Evolutionary conservation across 1,140 invertebrate species (phyloP).

Genomic region (Drosophila varians): DNA sequence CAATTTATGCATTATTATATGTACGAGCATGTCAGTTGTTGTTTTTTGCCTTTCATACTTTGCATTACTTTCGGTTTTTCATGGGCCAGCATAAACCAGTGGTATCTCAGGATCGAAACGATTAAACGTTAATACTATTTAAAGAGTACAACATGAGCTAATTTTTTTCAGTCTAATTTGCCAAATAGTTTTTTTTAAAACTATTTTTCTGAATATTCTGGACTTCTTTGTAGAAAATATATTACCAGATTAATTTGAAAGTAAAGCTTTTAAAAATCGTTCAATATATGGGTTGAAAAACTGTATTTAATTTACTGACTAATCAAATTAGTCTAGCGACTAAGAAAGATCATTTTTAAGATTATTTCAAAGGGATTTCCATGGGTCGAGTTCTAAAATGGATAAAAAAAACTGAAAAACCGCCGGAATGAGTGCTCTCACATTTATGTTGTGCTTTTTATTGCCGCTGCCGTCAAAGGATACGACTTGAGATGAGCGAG

Average conservation of each 20-base stretch:
- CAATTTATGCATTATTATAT: constrained; percentile 61
- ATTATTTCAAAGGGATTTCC: not conserved
- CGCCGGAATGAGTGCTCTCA: constrained; percentile 19
- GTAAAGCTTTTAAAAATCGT: too few species aligned
- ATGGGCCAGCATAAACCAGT: not conserved
- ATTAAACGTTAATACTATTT: not conserved
- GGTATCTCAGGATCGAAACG: not conserved
- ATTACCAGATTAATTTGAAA: too few species aligned
- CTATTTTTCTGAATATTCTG: too few species aligned
- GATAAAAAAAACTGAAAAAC: not conserved
- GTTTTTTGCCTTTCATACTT: constrained; percentile 24
- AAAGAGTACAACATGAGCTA: not conserved
- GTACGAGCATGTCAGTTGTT: constrained; percentile 10
- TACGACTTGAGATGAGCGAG: constrained; percentile 21
- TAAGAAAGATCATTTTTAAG: too few species aligned
- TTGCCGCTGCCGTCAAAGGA: constrained; percentile 26
- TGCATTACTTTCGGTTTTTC: not conserved
- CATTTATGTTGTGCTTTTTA: constrained; percentile 57
- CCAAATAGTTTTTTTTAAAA: too few species aligned
- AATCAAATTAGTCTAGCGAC: too few species aligned
- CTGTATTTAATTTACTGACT: too few species aligned
- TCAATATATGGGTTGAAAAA: too few species aligned
- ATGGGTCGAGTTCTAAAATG: not conserved
- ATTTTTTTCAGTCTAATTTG: not conserved
- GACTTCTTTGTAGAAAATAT: too few species aligned